Percentiles rank a stretch among this genome's conserved stretches.
phyloP scores from a whole-genome alignment of 1,140 invertebrate genomes.

The Trinorchestia longiramus region DNA sequence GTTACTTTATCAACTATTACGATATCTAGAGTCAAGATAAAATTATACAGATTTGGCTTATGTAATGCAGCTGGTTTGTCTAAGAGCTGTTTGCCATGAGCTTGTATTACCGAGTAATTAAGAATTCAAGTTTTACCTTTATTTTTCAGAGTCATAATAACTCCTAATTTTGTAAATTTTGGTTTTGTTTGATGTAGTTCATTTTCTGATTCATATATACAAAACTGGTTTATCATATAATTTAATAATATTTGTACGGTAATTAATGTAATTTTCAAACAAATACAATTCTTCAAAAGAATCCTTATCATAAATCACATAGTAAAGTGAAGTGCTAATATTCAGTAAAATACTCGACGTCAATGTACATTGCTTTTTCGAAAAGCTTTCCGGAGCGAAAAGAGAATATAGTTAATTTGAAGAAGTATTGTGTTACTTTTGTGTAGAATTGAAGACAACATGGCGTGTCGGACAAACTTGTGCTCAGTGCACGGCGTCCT shows the following conservation, averaged over 20 bases:
- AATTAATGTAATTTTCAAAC: neutral
- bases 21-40: too few relatives aligned
- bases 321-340: neutral
- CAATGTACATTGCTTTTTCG: neutral
- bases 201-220: neutral
- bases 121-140: neutral
- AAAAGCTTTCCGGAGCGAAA: neutral
- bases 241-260: neutral
- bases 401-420: neutral
- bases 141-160: neutral
- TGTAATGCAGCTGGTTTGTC: neutral
- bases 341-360: neutral
- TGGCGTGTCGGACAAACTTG: constrained; percentile 3
- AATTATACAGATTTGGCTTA: too few relatives aligned
- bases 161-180: neutral
- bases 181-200: neutral
- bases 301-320: neutral
- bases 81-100: neutral
- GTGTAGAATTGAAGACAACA: neutral
- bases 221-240: neutral
- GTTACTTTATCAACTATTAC: too few relatives aligned
- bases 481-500: neutral
- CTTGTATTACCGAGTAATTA: neutral
- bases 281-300: neutral
- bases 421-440: neutral